Evolutionary conservation across 2,888 invertebrate species (phyloP).

Genomic region (Yponomeuta cagnagella): DNA sequence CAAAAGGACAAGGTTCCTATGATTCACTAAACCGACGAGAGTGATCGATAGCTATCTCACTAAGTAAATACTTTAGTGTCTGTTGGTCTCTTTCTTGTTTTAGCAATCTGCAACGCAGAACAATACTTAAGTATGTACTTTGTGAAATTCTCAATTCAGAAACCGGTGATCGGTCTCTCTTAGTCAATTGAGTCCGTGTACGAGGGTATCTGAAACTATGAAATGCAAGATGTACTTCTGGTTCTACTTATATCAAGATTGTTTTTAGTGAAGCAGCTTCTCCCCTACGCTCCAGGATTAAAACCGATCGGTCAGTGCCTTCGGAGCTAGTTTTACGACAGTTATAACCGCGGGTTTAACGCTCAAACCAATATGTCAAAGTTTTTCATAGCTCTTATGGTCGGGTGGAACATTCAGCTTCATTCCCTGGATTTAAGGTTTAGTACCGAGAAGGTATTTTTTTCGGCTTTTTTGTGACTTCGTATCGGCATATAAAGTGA

Average conservation of each 20-base stretch:
- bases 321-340: conserved; percentile 8
- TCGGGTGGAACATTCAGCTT: neutral
- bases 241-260: neutral
- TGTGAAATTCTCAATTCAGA: too few species aligned
- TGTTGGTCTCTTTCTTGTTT: too few species aligned
- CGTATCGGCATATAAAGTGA: neutral
- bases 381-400: neutral
- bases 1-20: neutral
- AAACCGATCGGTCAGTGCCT: conserved; percentile 10
- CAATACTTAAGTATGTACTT: too few species aligned
- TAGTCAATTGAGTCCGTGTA: too few species aligned
- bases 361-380: neutral
- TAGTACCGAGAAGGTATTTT: neutral
- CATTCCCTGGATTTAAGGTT: neutral
- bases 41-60: neutral
- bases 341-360: neutral
- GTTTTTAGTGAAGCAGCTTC: neutral
- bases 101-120: too few species aligned
- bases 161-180: too few species aligned
- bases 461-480: neutral
- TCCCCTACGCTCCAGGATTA: conserved; percentile 3
- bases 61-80: too few species aligned
- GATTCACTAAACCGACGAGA: neutral
- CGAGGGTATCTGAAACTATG: too few species aligned
- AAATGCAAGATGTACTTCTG: neutral